Evolutionary conservation across 2,888 invertebrate species (phyloP).

Genomic region (Ormyrus pomaceus): DNA sequence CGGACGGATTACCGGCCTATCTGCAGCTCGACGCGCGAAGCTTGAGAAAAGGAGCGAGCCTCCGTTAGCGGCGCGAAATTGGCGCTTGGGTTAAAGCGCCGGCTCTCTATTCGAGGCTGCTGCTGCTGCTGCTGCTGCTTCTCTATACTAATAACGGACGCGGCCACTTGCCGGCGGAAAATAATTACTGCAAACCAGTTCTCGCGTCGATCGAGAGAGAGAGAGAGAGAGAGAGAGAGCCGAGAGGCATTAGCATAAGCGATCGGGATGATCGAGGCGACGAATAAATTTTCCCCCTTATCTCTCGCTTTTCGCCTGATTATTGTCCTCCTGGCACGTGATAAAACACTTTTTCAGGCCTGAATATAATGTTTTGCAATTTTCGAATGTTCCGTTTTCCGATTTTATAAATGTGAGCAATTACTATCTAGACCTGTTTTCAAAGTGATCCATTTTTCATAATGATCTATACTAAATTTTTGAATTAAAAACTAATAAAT

Average conservation of each 20-base stretch:
- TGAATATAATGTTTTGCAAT: neutral
- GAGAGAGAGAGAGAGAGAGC: no score
- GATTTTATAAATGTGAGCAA: no score
- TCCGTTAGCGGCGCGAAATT: conserved; percentile 8
- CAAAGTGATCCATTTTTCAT: no score
- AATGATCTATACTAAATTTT: no score
- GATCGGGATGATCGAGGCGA: conserved; percentile 68
- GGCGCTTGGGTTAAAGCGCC: neutral
- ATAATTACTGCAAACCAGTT: conserved; percentile 74
- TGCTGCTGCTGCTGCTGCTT: conserved; percentile 11
- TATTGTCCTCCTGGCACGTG: neutral
- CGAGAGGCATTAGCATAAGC: conserved; percentile 66
- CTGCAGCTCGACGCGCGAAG: conserved; percentile 15
- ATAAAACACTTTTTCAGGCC: conserved; percentile 22
- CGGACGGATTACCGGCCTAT: conserved; percentile 50
- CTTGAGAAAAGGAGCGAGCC: neutral
- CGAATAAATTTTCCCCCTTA: conserved; percentile 46
- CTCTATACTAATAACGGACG: conserved; percentile 69
- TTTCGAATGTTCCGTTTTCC: neutral
- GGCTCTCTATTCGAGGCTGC: no score
- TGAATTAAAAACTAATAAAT: no score
- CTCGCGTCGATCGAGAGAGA: conserved; percentile 56
- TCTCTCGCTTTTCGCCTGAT: conserved; percentile 30
- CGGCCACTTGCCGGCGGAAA: conserved; percentile 72
- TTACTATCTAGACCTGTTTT: no score